A percentile compares a stretch with the other conserved stretches of the same genome.
Evolutionary conservation across 1,140 invertebrate genomes (phyloP).

Genomic region (Drosophila simulans): DNA sequence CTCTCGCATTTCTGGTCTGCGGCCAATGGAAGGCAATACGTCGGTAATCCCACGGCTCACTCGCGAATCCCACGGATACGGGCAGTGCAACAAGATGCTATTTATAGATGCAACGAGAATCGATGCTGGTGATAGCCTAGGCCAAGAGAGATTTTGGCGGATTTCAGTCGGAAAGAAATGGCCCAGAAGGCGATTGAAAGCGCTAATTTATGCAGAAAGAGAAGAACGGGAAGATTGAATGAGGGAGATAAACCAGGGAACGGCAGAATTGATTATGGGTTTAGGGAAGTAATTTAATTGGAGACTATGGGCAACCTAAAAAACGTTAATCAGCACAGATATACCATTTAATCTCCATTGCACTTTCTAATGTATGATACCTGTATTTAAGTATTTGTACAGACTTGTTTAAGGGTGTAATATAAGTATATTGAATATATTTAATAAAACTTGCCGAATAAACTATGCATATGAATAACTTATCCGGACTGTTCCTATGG

Average conservation of each 20-base stretch:
- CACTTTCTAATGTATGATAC: too few relatives aligned
- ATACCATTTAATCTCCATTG: too few relatives aligned
- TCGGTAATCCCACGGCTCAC: constrained; percentile 43
- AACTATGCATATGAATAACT: too few relatives aligned
- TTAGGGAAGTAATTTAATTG: neutral
- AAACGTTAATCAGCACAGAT: too few relatives aligned
- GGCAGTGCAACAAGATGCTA: constrained; percentile 27
- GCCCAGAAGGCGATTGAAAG: constrained; percentile 2
- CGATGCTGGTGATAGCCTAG: neutral
- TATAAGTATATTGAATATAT: too few relatives aligned
- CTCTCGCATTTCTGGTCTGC: constrained; percentile 30
- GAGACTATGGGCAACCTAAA: neutral
- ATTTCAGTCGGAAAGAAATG: constrained; percentile 24
- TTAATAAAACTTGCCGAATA: too few relatives aligned
- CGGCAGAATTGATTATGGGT: neutral
- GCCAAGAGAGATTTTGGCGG: constrained; percentile 23
- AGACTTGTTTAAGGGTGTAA: too few relatives aligned
- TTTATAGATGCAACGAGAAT: constrained; percentile 43
- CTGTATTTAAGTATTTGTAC: neutral
- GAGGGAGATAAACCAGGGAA: neutral
- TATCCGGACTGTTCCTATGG: too few relatives aligned
- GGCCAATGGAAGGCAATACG: constrained; percentile 30
- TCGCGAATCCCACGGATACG: constrained; percentile 29
- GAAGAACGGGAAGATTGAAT: neutral
- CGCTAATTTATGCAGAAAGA: constrained; percentile 1